A percentile compares a stretch with the other conserved stretches of the same genome.
These are phyloP conservation scores for Chorisops tibialis DNA, from an alignment of 2,888 invertebrate species.

Conservation along the genomic window DNA sequence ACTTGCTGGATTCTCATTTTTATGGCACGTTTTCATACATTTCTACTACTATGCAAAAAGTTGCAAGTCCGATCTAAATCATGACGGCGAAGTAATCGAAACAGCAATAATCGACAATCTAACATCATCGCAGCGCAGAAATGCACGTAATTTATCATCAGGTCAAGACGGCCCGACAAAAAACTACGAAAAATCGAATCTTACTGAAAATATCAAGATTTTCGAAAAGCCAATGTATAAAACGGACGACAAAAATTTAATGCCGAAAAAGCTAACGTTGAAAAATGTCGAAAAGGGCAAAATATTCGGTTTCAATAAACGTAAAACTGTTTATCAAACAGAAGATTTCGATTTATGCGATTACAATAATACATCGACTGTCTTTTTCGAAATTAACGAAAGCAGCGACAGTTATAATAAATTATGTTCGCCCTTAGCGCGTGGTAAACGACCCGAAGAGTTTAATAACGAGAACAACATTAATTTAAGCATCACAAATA, in stretches of 20 bases:
- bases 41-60: constrained; percentile 32
- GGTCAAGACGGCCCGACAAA: neutral
- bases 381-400: constrained; percentile 35
- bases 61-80: constrained; percentile 17
- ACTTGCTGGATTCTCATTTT: constrained; percentile 34
- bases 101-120: constrained; percentile 30
- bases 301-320: constrained; percentile 34
- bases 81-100: neutral
- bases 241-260: constrained; percentile 35
- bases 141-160: constrained; percentile 5
- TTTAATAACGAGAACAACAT: constrained; percentile 33
- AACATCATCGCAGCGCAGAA: constrained; percentile 20
- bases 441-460: constrained; percentile 26
- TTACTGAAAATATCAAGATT: constrained; percentile 30
- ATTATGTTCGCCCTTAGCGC: constrained; percentile 13
- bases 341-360: constrained; percentile 32
- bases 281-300: constrained; percentile 35
- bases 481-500: constrained; percentile 26
- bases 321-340: constrained; percentile 33
- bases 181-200: constrained; percentile 17
- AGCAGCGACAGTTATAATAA: constrained; percentile 25
- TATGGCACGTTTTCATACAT: constrained; percentile 35
- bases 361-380: constrained; percentile 32
- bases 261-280: constrained; percentile 30
- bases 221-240: constrained; percentile 33